A percentile compares a stretch with the other conserved stretches of the same genome.
phyloP scores from a whole-genome alignment of 2,113 vertebrate species.

The Seriola dumerili region DNA sequence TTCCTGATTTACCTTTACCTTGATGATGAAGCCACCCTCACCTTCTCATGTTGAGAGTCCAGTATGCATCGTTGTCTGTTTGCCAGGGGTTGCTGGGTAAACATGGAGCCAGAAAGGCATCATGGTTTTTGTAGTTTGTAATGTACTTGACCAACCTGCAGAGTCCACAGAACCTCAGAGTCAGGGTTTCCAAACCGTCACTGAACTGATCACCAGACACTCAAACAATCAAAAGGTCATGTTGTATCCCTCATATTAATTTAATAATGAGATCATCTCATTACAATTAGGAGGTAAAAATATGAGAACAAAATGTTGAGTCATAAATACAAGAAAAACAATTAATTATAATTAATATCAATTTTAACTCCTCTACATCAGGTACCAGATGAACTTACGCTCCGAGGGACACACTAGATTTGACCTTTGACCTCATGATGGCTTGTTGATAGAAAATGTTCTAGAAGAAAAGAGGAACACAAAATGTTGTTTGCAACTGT shows the following conservation, averaged over 20 bases:
- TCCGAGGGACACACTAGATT: conserved; percentile 95
- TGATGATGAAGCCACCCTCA: conserved; percentile 65
- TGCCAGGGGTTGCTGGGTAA: conserved; percentile 96
- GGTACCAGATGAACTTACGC: conserved; percentile 87
- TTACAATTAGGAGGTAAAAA: no score
- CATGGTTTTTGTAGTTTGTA: conserved; percentile 91
- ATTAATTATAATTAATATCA: no score
- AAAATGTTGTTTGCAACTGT: background rate
- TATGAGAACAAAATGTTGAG: background rate
- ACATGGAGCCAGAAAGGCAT: conserved; percentile 92
- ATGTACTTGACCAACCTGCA: conserved; percentile 92
- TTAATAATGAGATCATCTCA: background rate
- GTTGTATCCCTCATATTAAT: background rate
- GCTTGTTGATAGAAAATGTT: conserved; percentile 94
- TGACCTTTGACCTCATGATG: conserved; percentile 93
- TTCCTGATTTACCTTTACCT: no score
- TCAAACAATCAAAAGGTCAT: background rate
- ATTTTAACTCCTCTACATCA: background rate
- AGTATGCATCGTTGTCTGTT: conserved; percentile 91
- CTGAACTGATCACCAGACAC: background rate
- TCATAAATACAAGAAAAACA: background rate
- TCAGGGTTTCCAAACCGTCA: background rate
- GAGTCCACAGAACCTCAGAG: background rate
- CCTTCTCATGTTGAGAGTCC: conserved; percentile 93
- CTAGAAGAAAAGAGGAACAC: conserved; percentile 74